Conservation (phyloP, 2,888 invertebrate genomes). For the Pterostichus niger region DNA sequence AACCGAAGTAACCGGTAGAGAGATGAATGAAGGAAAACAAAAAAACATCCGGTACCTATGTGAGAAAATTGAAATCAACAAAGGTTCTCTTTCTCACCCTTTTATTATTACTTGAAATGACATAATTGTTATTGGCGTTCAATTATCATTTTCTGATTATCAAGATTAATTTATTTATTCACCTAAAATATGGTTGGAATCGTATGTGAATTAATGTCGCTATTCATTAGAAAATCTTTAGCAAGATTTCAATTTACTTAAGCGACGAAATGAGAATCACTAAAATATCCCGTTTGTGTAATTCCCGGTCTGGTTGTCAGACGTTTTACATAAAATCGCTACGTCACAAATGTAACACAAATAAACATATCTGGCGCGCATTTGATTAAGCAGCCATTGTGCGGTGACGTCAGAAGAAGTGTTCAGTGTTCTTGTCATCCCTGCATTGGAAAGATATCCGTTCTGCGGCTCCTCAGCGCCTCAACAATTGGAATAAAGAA, state of each 20-base stretch:
- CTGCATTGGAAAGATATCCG: constrained; percentile 76
- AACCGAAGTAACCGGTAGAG: too few species aligned
- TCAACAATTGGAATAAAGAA: constrained; percentile 74
- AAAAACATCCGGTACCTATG: too few species aligned
- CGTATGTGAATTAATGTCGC: background rate
- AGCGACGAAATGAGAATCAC: too few species aligned
- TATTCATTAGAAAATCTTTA: background rate
- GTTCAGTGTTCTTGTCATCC: constrained; percentile 75
- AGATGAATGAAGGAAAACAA: too few species aligned
- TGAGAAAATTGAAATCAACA: too few species aligned
- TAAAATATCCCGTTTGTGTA: background rate
- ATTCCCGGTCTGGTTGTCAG: constrained; percentile 29
- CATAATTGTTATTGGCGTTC: too few species aligned
- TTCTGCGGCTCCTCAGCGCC: constrained; percentile 68
- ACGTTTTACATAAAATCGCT: constrained; percentile 56
- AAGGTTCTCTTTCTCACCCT: too few species aligned
- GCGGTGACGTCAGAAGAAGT: constrained; percentile 72
- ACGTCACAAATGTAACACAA: constrained; percentile 68
- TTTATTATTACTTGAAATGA: too few species aligned
- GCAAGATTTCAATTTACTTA: constrained; percentile 1
- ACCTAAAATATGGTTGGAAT: background rate
- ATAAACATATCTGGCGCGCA: constrained; percentile 75
- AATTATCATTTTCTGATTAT: too few species aligned
- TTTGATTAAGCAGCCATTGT: constrained; percentile 76
- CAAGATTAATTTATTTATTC: too few species aligned